Percentiles rank a stretch among this genome's conserved stretches.
Evolutionary conservation across 2,888 invertebrate genomes (phyloP).

Genomic region (Caenorhabditis sp.): DNA sequence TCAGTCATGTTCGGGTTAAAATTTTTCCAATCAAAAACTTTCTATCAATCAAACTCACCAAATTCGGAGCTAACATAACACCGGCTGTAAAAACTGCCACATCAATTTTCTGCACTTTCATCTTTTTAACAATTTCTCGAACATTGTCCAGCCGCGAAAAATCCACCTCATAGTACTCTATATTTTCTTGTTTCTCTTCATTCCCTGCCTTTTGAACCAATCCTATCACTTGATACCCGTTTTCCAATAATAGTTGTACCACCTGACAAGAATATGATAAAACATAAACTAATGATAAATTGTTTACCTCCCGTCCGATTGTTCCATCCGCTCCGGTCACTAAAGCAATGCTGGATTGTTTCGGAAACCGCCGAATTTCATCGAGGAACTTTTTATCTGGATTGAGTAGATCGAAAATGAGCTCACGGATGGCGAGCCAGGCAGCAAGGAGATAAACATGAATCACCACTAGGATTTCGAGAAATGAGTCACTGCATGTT

Average conservation of each 20-base stretch:
- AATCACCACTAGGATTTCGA: slow-evolving; percentile 27
- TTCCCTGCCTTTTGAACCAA: slow-evolving; percentile 7
- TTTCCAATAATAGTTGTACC: neutral
- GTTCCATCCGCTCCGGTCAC: slow-evolving; percentile 23
- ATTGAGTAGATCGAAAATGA: slow-evolving; percentile 23
- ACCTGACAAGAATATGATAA: neutral
- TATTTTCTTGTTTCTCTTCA: neutral
- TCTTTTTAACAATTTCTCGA: neutral
- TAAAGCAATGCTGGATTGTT: slow-evolving; percentile 1
- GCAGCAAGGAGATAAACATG: slow-evolving; percentile 42
- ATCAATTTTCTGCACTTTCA: slow-evolving; percentile 18
- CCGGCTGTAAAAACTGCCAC: slow-evolving; percentile 41
- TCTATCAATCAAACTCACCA: too few species aligned
- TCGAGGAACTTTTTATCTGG: neutral
- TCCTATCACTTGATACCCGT: slow-evolving; percentile 6
- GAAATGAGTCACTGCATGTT: slow-evolving; percentile 6
- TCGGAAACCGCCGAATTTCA: neutral
- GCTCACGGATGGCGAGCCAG: slow-evolving; percentile 28
- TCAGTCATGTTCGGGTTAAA: too few species aligned
- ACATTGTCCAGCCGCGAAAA: slow-evolving; percentile 16
- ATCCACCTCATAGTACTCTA: slow-evolving; percentile 8
- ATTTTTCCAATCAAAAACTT: too few species aligned
- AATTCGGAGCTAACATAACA: slow-evolving; percentile 33
- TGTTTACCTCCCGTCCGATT: slow-evolving; percentile 11
- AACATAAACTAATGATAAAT: neutral